Percentiles rank a stretch among this genome's conserved stretches.
phyloP scores from a whole-genome alignment of 2,113 vertebrate species.

The Xyliphius kryptos region DNA sequence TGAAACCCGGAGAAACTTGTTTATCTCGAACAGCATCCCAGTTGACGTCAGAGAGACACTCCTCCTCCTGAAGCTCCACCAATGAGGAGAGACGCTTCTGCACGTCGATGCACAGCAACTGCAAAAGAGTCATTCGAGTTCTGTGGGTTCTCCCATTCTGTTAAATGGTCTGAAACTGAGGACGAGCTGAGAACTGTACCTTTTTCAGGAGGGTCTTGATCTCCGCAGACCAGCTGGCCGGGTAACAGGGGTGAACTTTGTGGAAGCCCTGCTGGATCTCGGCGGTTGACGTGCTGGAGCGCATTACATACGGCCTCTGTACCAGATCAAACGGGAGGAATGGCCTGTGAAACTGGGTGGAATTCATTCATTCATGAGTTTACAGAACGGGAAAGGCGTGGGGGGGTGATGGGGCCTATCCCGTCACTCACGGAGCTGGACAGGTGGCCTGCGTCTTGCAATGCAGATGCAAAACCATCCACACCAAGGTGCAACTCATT shows the following conservation, averaged over 20 bases:
- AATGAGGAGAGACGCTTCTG: slow-evolving; percentile 81
- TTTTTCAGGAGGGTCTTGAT: slow-evolving; percentile 83
- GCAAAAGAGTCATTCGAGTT: slow-evolving; percentile 36
- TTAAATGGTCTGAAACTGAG: not conserved
- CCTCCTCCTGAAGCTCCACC: slow-evolving; percentile 74
- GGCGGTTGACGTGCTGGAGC: slow-evolving; percentile 69
- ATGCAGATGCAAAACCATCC: no score
- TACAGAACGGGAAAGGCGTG: no score
- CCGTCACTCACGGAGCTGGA: no score
- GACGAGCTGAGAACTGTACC: slow-evolving; percentile 56
- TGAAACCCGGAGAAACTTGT: slow-evolving; percentile 77
- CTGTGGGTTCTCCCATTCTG: no score
- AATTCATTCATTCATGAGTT: no score
- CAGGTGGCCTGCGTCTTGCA: no score
- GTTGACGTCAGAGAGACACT: slow-evolving; percentile 78
- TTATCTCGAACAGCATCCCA: slow-evolving; percentile 89
- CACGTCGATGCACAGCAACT: slow-evolving; percentile 82
- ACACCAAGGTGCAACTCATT: not conserved
- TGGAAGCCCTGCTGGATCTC: slow-evolving; percentile 79
- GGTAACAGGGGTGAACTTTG: slow-evolving; percentile 76
- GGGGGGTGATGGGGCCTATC: no score
- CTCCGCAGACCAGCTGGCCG: slow-evolving; percentile 77
- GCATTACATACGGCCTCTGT: slow-evolving; percentile 90
- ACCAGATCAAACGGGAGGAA: no score
- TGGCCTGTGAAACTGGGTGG: no score